phyloP scores from a whole-genome alignment of 1,140 invertebrate genomes.

The Centruroides sculpturatus region DNA sequence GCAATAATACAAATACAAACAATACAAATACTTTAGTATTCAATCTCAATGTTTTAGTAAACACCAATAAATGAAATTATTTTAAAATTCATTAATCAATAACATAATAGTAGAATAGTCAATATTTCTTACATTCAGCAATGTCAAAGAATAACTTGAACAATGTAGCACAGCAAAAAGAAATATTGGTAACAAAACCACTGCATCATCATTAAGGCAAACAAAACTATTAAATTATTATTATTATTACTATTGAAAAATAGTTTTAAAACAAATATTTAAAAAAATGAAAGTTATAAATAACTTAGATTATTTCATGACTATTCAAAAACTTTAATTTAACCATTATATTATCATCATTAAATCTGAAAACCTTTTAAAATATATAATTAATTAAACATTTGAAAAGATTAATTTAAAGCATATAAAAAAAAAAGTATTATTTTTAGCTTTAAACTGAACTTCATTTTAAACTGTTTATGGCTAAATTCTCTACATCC shows the following conservation, averaged over 20 bases:
- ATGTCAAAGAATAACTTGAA: slow-evolving; percentile 5
- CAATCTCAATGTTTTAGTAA: too few relatives aligned
- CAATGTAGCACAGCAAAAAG: slow-evolving; percentile 83
- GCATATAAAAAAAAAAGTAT: too few relatives aligned
- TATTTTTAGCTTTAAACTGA: too few relatives aligned
- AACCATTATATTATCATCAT: not conserved
- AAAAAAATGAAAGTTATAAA: not conserved
- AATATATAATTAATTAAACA: too few relatives aligned
- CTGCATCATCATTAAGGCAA: slow-evolving; percentile 31
- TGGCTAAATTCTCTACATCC: too few relatives aligned
- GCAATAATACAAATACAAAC: too few relatives aligned
- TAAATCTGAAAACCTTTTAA: too few relatives aligned
- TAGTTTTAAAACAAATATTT: not conserved
- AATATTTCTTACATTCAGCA: slow-evolving; percentile 48
- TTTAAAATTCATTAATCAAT: slow-evolving; percentile 56
- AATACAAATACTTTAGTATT: too few relatives aligned
- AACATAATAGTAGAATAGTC: slow-evolving; percentile 78
- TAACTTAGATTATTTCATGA: not conserved
- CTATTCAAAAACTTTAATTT: not conserved
- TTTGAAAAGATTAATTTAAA: too few relatives aligned
- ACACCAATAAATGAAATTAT: too few relatives aligned
- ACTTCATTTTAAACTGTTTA: too few relatives aligned
- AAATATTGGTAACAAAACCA: slow-evolving; percentile 75
- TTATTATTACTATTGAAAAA: not conserved
- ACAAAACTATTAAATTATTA: not conserved